phyloP scores from a whole-genome alignment of 2,113 vertebrate species.

The Oreochromis spilurus region DNA sequence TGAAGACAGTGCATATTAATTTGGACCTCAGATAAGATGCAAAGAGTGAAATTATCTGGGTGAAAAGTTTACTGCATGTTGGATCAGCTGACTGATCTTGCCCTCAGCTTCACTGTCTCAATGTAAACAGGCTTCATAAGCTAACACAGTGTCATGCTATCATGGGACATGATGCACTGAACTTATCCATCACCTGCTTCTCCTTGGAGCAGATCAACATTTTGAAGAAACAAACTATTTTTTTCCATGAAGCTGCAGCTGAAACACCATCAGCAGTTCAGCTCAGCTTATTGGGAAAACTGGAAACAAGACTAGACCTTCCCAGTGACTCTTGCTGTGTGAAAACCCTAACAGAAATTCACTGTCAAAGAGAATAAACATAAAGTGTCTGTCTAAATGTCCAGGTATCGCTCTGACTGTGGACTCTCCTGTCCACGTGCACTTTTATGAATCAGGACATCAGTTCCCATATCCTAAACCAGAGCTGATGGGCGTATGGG shows the following conservation, averaged over 20 bases:
- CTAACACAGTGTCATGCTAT: background rate
- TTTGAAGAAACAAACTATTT: background rate
- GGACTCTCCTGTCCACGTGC: background rate
- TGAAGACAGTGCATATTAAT: background rate
- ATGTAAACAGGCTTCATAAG: background rate
- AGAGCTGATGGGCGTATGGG: background rate
- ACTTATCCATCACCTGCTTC: background rate
- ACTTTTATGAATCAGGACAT: background rate
- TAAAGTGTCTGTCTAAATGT: background rate
- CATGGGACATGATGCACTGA: background rate
- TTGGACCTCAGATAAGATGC: rapidly evolving
- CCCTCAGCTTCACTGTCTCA: background rate
- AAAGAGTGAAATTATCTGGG: background rate
- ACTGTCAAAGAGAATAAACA: background rate
- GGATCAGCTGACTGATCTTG: background rate
- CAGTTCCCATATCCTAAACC: background rate
- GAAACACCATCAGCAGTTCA: background rate
- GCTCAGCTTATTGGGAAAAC: background rate
- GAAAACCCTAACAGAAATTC: background rate
- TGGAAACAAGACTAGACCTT: background rate
- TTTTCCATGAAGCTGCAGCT: background rate
- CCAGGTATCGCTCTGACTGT: background rate
- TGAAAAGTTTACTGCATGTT: background rate
- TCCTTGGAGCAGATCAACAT: rapidly evolving
- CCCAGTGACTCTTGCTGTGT: background rate